These are phyloP conservation scores for Cynaeus angustus DNA, from an alignment of 2,888 invertebrate genomes.

Conservation along the genomic window DNA sequence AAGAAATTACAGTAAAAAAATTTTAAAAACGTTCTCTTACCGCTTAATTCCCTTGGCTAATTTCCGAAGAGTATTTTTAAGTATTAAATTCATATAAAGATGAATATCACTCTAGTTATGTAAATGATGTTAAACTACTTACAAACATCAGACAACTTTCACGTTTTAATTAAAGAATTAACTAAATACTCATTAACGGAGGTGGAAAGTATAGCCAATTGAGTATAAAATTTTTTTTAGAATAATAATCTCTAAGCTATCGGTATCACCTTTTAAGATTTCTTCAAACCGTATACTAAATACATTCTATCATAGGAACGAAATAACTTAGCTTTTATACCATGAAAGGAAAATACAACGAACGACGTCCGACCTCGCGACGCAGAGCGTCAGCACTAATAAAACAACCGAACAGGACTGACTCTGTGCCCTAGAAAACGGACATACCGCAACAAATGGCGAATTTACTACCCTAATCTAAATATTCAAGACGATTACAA, in stretches of 20 bases:
- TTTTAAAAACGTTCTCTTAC: constrained; percentile 47
- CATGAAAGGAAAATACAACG: constrained; percentile 1
- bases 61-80: constrained; percentile 58
- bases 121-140: too few species aligned
- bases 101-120: too few species aligned
- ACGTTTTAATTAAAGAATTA: not conserved
- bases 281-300: not conserved
- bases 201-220: too few species aligned
- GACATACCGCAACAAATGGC: constrained; percentile 14
- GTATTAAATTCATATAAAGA: constrained; percentile 60
- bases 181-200: not conserved
- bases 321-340: not conserved
- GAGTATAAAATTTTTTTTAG: too few species aligned
- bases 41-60: constrained; percentile 58
- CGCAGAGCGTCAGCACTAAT: constrained; percentile 55
- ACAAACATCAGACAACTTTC: not conserved
- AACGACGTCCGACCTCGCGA: constrained; percentile 55
- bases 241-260: not conserved
- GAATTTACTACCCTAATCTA: constrained; percentile 10
- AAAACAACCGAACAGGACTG: constrained; percentile 36
- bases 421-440: constrained; percentile 46
- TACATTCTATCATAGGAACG: not conserved
- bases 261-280: not conserved
- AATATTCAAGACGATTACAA: not conserved
- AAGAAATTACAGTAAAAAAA: not conserved